Base-by-base conservation (phyloP, 1,140 invertebrate species). In the Aphidius gifuensis region DNA sequence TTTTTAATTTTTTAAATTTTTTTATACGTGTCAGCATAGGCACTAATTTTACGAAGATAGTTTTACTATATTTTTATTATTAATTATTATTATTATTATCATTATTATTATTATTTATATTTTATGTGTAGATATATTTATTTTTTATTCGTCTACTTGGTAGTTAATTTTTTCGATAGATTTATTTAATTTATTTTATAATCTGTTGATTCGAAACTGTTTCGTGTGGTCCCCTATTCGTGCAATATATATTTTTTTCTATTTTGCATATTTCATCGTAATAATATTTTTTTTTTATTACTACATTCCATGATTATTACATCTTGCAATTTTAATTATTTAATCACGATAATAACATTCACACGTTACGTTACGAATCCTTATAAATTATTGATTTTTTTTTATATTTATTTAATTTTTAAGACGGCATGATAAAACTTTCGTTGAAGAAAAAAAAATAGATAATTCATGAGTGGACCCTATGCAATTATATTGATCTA, bases 281-380 rank as follows among this genome's bases (percentile, higher is more conserved):
- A 57, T 46, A 47, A 21, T 32, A 6, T 16, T 21, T 39, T 45
- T n/a, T 42, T 40, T 16, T 8, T 48, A 50, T 50, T 39, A 8
- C 32, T 53, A 16, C 38, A 39, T 9, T 32, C 23, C 23, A 53
- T 53, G 8, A 53, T 38, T 53, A 32, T 6, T 8, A 53, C 16
- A n/a, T 6, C 6, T 5, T 49, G 47, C 16, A 32, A n/a, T 47
- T 11, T 9, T 11, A 21, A 59, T 59, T 50, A 50, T 59, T 39
- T 59, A 49, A 39, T 50, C 9, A 38, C 58, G 39, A 59, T 51
- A 54, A 42, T 54, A n/a, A 6, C 32, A 40, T 50, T 43, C 55
- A 62, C 61, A 57, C 55, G 55, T 51, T 46, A 62, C 46, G 47
- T 62, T 58, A n/a, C 61, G 61, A 62, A 62, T 62, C 60, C 32